Conservation (phyloP, 2,113 vertebrate genomes). For the Thomomys bottae region DNA sequence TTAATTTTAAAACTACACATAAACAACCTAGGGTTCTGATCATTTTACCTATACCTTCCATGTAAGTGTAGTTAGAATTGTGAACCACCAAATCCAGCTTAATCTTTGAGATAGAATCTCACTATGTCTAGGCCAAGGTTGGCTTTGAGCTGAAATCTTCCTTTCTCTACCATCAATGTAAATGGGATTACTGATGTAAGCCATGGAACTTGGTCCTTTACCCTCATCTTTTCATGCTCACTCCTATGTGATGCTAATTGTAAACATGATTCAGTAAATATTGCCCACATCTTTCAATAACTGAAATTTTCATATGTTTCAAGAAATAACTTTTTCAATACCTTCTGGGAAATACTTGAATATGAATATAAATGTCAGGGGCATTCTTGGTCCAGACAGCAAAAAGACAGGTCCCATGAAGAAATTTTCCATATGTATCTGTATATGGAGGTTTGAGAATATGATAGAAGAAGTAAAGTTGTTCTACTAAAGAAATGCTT, state of each 20-base stretch:
- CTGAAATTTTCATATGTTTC: neutral
- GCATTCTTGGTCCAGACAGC: neutral
- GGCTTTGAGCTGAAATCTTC: too few species aligned
- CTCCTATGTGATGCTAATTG: too few species aligned
- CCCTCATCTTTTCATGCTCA: neutral
- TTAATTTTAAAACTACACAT: too few species aligned
- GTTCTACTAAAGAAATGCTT: neutral
- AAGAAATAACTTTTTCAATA: neutral
- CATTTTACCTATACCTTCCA: too few species aligned
- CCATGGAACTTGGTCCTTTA: neutral
- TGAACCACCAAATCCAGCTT: too few species aligned
- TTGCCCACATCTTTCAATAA: neutral
- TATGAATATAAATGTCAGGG: neutral
- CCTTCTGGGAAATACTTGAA: neutral
- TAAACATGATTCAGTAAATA: too few species aligned
- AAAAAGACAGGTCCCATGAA: neutral
- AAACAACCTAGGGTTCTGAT: too few species aligned
- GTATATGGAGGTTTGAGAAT: neutral
- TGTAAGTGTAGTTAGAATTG: too few species aligned
- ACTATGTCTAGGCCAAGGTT: too few species aligned
- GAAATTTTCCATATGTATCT: neutral
- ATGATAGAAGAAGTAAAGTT: neutral
- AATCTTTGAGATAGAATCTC: too few species aligned
- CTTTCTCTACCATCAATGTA: too few species aligned
- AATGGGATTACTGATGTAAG: too few species aligned